Evolutionary conservation across 2,797 vertebrate species (phyloP), one percentile per base, ranked within the genome.

Genomic region (Tenualosa thibaudeaui): DNA sequence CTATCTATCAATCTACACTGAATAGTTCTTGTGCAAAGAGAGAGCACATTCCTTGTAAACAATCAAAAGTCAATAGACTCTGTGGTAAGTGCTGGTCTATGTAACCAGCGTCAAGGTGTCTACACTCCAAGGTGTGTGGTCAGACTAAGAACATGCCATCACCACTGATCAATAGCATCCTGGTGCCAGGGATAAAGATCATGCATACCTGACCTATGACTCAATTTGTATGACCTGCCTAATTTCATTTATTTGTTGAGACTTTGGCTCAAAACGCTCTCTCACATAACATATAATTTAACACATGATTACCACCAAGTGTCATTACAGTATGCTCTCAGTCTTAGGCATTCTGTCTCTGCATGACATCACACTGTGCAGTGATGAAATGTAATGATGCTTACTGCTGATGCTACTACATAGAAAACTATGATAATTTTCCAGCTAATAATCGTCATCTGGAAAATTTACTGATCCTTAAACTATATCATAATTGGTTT

Each of bases 131-230:
- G 40, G 17, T 46, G 17, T 17, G 71, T 43, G 71, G 71, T 17
- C 71, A 78, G 71, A 78, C 71, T 22, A 78, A 78, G 40, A 43
- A 43, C 40, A 78, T 43, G 71, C 71, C 71, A 78, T 43, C 71
- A 46, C 71, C 13, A 2, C 40, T 46, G 71, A 78, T 78, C 71
- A 78, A 78, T 78, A 19, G 26, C 17, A 5, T 46, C 71, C 40
- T 43, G 71, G 71, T 78, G 71, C 71, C 71, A 78, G 40, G 15
- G 43, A 78, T 9, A 5, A 43, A 40, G 37, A 46, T 46, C 37
- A 2, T 78, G 71, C 37, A 17, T 31, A 75, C 68, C 17, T 71
- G 15, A 71, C 13, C 71, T n/a, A 75, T 75, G 43, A 75, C 37
- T 75, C 37, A 75, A 75, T 75, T 75, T 75, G 31, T 43, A 75